These are phyloP conservation scores for Germaria angustata DNA, from an alignment of 2,888 invertebrate genomes.

Conservation along the genomic window DNA sequence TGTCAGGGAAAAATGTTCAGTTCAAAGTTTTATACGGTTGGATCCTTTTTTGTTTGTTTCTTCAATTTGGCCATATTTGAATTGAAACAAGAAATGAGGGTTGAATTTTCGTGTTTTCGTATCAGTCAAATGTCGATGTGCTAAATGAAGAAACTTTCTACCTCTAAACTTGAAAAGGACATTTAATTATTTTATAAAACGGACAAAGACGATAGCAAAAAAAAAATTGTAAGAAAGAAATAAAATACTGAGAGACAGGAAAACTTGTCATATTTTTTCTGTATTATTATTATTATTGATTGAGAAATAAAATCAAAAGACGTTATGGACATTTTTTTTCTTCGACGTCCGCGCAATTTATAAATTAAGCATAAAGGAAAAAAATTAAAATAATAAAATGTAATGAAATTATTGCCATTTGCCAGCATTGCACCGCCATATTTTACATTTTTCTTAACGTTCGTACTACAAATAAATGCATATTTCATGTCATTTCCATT, in stretches of 20 bases:
- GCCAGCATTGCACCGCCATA: slow-evolving; percentile 30
- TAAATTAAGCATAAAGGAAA: slow-evolving; percentile 25
- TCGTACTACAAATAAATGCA: not conserved
- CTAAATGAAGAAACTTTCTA: slow-evolving; percentile 26
- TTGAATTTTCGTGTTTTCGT: slow-evolving; percentile 6
- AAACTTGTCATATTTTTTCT: not conserved
- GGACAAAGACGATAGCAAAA: not conserved
- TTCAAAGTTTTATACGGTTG: not conserved
- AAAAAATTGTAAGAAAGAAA: not conserved
- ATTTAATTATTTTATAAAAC: slow-evolving; percentile 55
- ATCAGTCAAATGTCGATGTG: not conserved
- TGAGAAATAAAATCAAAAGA: slow-evolving; percentile 37
- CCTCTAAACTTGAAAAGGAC: slow-evolving; percentile 40
- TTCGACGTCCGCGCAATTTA: slow-evolving; percentile 24
- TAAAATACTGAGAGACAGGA: not conserved
- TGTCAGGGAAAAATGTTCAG: slow-evolving; percentile 1
- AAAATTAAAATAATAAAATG: slow-evolving; percentile 45
- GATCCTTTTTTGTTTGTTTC: too few species aligned
- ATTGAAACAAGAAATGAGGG: not conserved
- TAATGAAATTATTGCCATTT: slow-evolving; percentile 64
- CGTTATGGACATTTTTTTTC: not conserved
- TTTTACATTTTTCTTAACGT: slow-evolving; percentile 36
- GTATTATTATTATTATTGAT: slow-evolving; percentile 16
- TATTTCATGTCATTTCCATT: slow-evolving; percentile 19
- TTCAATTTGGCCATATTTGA: slow-evolving; percentile 21